These are phyloP conservation scores for Novumbra hubbsi DNA, from an alignment of 2,797 vertebrate genomes.

Conservation along the genomic window DNA sequence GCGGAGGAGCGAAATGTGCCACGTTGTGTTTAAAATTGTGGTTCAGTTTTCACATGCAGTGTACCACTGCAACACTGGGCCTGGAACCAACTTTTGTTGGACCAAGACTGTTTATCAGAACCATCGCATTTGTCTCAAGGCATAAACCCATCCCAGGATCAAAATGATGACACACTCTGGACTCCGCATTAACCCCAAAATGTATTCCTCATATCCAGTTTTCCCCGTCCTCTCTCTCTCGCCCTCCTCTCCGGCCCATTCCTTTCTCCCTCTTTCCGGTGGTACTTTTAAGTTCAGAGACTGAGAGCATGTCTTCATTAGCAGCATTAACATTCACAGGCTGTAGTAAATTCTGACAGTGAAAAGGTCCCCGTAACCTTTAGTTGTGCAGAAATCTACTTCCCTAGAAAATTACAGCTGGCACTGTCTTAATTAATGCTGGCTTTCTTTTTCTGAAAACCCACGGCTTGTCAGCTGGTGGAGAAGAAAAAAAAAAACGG, in stretches of 20 bases:
- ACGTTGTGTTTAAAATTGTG: too few relatives aligned
- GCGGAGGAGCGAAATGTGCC: too few relatives aligned
- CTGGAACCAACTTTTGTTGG: not conserved
- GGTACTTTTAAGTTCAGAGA: slow-evolving; percentile 99
- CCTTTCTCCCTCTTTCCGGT: slow-evolving; percentile 77
- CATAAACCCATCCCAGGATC: not conserved
- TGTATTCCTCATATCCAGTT: slow-evolving; percentile 82
- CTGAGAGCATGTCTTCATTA: slow-evolving; percentile 99
- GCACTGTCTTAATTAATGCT: slow-evolving; percentile 99
- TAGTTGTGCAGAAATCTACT: slow-evolving; percentile 99
- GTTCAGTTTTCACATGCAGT: not conserved
- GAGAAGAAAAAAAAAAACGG: slow-evolving; percentile 73
- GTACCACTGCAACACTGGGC: not conserved
- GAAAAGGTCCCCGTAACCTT: slow-evolving; percentile 99
- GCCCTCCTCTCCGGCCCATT: slow-evolving; percentile 14
- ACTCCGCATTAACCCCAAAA: slow-evolving; percentile 75
- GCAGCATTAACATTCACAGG: slow-evolving; percentile 99
- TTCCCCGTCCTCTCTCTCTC: slow-evolving; percentile 43
- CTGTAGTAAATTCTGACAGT: slow-evolving; percentile 99
- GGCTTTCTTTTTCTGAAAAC: slow-evolving; percentile 99
- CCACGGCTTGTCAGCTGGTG: slow-evolving; percentile 97
- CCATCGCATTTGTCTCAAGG: not conserved
- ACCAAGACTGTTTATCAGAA: not conserved
- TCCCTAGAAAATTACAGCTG: slow-evolving; percentile 99
- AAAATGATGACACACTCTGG: slow-evolving; percentile 30